Conservation (phyloP, 2,888 invertebrate species). For the Cephus runcator region DNA sequence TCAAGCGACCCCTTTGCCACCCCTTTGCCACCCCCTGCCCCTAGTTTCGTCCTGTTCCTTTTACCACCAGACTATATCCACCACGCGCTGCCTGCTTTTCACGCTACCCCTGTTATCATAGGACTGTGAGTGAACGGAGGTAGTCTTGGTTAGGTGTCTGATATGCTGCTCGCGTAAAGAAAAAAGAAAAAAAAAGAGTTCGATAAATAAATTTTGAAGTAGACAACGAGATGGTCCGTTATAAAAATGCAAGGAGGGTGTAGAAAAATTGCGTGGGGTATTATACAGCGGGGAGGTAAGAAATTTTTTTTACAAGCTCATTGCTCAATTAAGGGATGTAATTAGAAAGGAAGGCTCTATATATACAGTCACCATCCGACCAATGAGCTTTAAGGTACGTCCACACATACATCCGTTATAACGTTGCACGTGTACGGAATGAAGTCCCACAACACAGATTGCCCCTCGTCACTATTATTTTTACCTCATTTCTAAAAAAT, state of each 20-base stretch:
- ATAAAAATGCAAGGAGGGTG: not conserved
- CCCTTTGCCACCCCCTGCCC: not conserved
- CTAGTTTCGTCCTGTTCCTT: not conserved
- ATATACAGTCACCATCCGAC: not conserved
- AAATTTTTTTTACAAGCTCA: not conserved
- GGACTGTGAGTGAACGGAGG: not conserved
- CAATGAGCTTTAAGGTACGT: not conserved
- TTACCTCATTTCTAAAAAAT: not conserved
- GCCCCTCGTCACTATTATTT: not conserved
- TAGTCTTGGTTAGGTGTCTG: not conserved
- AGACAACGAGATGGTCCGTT: not conserved
- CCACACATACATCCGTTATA: not conserved
- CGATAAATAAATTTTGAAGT: not conserved
- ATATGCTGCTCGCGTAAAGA: not conserved
- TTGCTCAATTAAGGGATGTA: not conserved
- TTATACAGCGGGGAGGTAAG: not conserved
- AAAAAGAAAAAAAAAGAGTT: not conserved
- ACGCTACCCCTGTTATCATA: not conserved
- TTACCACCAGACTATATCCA: not conserved
- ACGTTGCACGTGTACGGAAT: not conserved
- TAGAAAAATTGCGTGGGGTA: not conserved
- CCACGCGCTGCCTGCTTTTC: not conserved
- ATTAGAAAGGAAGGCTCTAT: not conserved
- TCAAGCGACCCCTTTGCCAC: not conserved
- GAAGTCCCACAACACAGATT: not conserved